A percentile compares a stretch with the other conserved stretches of the same genome.
Conservation (phyloP, 1,140 invertebrate genomes). For the Macrobrachium nipponense region DNA sequence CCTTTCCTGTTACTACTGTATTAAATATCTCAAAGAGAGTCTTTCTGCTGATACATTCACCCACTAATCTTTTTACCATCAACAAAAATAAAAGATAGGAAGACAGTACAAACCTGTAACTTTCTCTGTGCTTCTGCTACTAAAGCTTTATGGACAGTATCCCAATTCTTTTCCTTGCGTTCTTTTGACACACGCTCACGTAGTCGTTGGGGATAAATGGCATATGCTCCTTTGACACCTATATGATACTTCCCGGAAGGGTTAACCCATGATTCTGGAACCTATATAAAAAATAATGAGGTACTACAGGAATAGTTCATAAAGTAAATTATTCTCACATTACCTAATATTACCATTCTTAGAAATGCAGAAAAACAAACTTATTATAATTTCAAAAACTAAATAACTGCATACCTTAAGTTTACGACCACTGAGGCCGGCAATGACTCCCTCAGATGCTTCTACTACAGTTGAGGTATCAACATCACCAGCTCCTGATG, state of each 20-base stretch:
- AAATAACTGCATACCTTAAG: slow-evolving; percentile 77
- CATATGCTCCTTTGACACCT: slow-evolving; percentile 87
- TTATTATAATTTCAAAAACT: not conserved
- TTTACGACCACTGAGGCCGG: slow-evolving; percentile 87
- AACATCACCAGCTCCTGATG: slow-evolving; percentile 94
- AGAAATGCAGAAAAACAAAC: not conserved
- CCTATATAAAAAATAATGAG: slow-evolving; percentile 71
- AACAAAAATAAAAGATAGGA: not conserved
- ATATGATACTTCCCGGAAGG: slow-evolving; percentile 82
- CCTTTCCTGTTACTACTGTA: too few species aligned
- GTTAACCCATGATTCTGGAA: slow-evolving; percentile 86
- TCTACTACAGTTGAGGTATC: slow-evolving; percentile 87
- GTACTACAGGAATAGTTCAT: slow-evolving; percentile 28
- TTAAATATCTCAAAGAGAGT: not conserved
- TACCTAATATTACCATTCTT: not conserved
- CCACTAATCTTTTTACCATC: not conserved
- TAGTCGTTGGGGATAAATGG: slow-evolving; percentile 86
- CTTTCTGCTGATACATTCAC: not conserved
- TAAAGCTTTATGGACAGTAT: slow-evolving; percentile 82
- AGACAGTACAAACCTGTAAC: slow-evolving; percentile 72
- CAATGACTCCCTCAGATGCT: slow-evolving; percentile 80
- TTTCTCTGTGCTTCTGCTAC: slow-evolving; percentile 81
- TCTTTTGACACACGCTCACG: slow-evolving; percentile 86
- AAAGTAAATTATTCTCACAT: not conserved
- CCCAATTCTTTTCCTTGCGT: slow-evolving; percentile 87